A percentile compares a stretch with the other conserved stretches of the same genome.
phyloP scores from a whole-genome alignment of 2,113 vertebrate genomes.

The Balaeniceps rex region DNA sequence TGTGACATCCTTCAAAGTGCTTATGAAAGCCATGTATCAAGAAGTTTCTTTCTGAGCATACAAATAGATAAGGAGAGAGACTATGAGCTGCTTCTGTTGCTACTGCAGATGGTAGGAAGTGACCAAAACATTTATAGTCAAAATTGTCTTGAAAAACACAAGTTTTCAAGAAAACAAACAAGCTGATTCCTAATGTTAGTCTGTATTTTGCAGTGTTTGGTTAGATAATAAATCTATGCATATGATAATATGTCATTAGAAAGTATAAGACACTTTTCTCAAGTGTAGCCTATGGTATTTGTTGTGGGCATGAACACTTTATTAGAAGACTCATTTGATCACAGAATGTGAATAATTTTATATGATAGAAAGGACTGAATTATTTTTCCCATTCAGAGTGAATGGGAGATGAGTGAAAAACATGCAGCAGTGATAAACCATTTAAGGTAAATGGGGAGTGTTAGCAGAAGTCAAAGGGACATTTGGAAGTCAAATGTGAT shows the following conservation, averaged over 20 bases:
- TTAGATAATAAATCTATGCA: neutral
- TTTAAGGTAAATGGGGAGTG: neutral
- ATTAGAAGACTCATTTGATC: neutral
- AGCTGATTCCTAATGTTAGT: neutral
- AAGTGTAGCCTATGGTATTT: neutral
- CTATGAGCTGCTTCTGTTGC: neutral
- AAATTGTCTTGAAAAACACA: neutral
- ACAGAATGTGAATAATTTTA: neutral
- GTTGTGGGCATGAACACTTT: neutral
- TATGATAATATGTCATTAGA: neutral
- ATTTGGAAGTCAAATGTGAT: neutral
- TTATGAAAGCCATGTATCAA: neutral
- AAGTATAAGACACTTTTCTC: neutral
- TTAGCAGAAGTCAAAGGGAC: neutral
- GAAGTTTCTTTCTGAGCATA: neutral
- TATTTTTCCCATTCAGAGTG: neutral
- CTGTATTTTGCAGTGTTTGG: neutral
- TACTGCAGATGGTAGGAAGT: neutral
- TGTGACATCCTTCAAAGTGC: neutral
- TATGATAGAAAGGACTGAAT: neutral
- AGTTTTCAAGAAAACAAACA: neutral
- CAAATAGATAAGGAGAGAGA: neutral
- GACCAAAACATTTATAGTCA: neutral
- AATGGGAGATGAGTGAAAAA: neutral
- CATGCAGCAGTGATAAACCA: neutral